Conservation (phyloP, 92 coral and sea anemone species). For the Blastomussa wellsi region DNA sequence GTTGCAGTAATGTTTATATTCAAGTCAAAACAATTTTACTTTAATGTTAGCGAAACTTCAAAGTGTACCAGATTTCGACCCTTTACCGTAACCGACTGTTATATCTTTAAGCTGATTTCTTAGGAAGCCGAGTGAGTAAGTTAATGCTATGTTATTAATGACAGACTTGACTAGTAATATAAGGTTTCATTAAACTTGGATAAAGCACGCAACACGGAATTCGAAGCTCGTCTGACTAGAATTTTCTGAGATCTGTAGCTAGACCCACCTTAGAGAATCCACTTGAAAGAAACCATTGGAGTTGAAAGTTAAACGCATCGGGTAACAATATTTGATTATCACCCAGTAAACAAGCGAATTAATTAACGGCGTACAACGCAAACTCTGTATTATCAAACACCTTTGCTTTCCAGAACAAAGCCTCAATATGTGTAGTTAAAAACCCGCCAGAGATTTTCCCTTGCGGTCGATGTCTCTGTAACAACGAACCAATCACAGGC, state of each 20-base stretch:
- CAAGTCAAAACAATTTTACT: slow-evolving; percentile 15
- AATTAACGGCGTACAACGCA: neutral
- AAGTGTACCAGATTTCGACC: neutral
- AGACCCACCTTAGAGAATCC: slow-evolving; percentile 21
- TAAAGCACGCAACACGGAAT: slow-evolving; percentile 32
- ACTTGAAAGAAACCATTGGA: neutral
- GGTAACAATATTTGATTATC: neutral
- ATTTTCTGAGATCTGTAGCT: neutral
- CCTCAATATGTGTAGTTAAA: neutral
- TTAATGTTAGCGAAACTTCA: neutral
- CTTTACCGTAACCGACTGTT: neutral
- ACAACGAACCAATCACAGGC: slow-evolving; percentile 22
- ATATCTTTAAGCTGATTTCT: slow-evolving; percentile 25
- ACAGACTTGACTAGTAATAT: neutral
- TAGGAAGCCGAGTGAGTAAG: neutral
- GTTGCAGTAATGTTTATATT: neutral
- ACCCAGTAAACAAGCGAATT: neutral
- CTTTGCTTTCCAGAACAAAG: neutral
- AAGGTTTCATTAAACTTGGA: neutral
- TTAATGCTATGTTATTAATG: slow-evolving; percentile 18
- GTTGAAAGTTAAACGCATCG: neutral
- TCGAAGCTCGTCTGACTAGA: neutral
- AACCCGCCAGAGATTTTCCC: slow-evolving; percentile 2
- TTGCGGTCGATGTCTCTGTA: slow-evolving; percentile 2
- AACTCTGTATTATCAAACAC: neutral